A percentile compares a stretch with the other conserved stretches of the same genome.
phyloP scores from a whole-genome alignment of 2,113 vertebrate species.

The Zapornia atra region DNA sequence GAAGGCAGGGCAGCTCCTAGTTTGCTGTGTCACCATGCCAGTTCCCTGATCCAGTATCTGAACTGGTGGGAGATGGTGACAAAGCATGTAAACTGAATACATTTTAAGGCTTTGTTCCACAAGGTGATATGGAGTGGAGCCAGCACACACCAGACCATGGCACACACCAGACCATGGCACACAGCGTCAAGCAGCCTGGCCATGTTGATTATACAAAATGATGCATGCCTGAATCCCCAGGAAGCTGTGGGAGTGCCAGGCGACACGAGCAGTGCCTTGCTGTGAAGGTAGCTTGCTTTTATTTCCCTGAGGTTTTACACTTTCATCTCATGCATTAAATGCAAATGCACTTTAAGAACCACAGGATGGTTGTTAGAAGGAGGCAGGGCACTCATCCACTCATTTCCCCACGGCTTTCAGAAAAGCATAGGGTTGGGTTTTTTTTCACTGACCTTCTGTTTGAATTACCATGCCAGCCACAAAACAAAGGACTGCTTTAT shows the following conservation, averaged over 20 bases:
- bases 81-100: not conserved
- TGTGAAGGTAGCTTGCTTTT: not conserved
- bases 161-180: not conserved
- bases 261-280: not conserved
- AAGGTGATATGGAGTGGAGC: not conserved
- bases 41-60: not conserved
- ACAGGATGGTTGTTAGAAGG: not conserved
- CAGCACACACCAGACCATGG: not conserved
- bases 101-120: not conserved
- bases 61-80: not conserved
- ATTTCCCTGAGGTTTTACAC: not conserved
- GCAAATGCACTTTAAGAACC: not conserved
- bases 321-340: not conserved
- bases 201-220: not conserved
- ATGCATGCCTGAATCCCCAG: not conserved
- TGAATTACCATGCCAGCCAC: not conserved
- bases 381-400: not conserved
- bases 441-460: not conserved
- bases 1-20: not conserved
- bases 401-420: not conserved
- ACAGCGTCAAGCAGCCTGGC: not conserved
- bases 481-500: constrained; percentile 3
- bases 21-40: not conserved
- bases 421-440: not conserved
- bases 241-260: not conserved